These are phyloP conservation scores for Karalla daura DNA, from an alignment of 2,797 vertebrate genomes.

Conservation along the genomic window DNA sequence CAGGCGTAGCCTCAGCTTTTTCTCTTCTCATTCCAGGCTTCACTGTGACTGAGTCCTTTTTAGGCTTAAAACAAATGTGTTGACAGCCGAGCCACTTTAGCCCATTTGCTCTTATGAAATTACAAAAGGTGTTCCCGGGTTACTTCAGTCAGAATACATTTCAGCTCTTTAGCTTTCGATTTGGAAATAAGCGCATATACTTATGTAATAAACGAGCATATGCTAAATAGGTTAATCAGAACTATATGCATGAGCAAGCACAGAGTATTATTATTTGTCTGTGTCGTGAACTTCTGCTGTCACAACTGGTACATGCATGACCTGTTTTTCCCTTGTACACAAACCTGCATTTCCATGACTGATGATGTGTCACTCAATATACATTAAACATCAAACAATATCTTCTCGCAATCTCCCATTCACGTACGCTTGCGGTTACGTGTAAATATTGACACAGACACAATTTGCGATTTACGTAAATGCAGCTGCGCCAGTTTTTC, in stretches of 20 bases:
- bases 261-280: neutral
- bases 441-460: neutral
- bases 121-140: neutral
- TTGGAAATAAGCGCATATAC: constrained; percentile 21
- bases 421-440: neutral
- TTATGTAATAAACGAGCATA: constrained; percentile 3
- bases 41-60: neutral
- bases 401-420: neutral
- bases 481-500: constrained; percentile 1
- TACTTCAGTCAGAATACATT: constrained; percentile 7
- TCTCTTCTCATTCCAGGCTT: neutral
- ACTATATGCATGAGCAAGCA: neutral
- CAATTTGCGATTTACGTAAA: neutral
- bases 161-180: constrained; percentile 12
- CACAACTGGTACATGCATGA: neutral
- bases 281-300: neutral
- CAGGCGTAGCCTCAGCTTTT: neutral
- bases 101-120: neutral
- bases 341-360: constrained; percentile 21
- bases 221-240: no score
- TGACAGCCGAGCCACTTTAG: no score
- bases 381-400: no score
- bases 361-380: no score
- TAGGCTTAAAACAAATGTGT: neutral
- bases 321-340: neutral